Evolutionary conservation across 2,888 invertebrate genomes (phyloP).

Genomic region (Hymenopus coronatus): DNA sequence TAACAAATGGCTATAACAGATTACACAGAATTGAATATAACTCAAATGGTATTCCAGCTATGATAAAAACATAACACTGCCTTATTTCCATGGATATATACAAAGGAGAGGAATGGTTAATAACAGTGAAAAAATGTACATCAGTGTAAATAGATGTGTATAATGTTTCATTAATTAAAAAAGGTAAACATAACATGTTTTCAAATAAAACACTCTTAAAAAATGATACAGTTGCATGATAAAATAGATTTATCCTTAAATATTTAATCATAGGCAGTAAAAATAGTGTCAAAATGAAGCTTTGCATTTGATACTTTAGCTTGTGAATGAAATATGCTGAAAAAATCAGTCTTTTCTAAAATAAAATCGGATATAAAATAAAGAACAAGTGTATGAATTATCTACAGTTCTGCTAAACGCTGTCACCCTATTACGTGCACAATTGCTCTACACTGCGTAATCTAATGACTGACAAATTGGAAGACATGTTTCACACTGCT

Average conservation of each 20-base stretch:
- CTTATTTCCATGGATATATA: neutral
- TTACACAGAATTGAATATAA: constrained; percentile 33
- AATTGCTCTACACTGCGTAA: neutral
- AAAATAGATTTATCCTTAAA: neutral
- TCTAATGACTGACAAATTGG: neutral
- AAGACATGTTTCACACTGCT: constrained; percentile 30
- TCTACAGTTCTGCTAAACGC: neutral
- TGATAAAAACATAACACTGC: neutral
- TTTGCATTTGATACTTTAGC: neutral
- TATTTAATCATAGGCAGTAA: neutral
- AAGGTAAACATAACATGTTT: neutral
- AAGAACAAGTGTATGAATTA: neutral
- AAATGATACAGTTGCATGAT: neutral
- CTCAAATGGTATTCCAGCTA: neutral
- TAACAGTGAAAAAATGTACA: neutral
- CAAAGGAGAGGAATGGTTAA: neutral
- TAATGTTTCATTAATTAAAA: neutral
- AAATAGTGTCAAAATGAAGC: neutral
- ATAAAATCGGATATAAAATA: neutral
- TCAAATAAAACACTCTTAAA: neutral
- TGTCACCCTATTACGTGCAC: neutral
- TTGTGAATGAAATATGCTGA: neutral
- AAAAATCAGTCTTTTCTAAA: neutral
- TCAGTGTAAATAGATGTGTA: neutral
- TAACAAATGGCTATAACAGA: neutral